Conservation (phyloP, 64 coral and sea anemone genomes). For the Pocillopora verrucosa region DNA sequence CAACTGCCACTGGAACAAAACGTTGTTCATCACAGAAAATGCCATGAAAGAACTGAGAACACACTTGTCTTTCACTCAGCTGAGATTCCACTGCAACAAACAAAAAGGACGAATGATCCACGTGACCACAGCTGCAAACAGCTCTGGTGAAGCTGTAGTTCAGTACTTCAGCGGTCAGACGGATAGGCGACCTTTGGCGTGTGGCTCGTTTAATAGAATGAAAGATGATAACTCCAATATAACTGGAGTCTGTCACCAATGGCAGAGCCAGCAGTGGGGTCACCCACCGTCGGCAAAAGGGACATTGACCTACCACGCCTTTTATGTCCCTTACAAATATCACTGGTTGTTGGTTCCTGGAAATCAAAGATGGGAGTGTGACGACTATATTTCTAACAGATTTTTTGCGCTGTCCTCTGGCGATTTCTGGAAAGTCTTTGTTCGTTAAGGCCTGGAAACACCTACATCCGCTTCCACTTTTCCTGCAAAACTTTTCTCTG, state of each 20-base stretch:
- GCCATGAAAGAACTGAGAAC: too few species aligned
- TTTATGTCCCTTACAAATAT: background rate
- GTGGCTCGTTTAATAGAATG: background rate
- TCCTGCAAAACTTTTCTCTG: too few species aligned
- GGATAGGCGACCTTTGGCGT: background rate
- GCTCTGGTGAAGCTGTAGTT: background rate
- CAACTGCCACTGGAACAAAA: too few species aligned
- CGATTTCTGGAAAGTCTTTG: constrained; percentile 22
- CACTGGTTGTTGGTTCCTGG: background rate
- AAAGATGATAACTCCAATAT: background rate
- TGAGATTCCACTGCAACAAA: background rate
- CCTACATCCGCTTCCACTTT: background rate
- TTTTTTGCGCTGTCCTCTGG: background rate
- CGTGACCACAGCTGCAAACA: constrained; percentile 5
- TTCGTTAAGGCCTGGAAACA: background rate
- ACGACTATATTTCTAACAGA: background rate
- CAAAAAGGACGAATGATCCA: constrained; percentile 10
- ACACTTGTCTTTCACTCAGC: too few species aligned
- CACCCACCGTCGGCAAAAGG: background rate
- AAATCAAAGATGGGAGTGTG: background rate
- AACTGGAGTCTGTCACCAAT: background rate
- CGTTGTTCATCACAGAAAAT: too few species aligned
- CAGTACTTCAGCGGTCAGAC: background rate
- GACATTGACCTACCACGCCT: background rate
- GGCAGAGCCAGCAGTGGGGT: background rate